Percentiles rank a stretch among this genome's conserved stretches.
Evolutionary conservation across 2,888 invertebrate species (phyloP).

Genomic region (Dyspetes luteomarginatus): DNA sequence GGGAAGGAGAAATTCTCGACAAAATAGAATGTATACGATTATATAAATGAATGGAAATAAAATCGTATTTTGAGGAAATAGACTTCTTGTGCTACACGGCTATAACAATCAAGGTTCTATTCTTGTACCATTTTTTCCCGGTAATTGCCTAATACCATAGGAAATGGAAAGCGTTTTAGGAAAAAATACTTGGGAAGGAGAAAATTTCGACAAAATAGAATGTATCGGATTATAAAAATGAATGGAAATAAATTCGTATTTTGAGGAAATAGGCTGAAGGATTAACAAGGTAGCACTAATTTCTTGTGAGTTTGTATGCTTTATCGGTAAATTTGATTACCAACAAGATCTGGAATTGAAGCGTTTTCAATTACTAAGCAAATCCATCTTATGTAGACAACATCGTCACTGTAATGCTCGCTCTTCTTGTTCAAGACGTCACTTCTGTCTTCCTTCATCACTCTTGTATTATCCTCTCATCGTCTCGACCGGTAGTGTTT

Average conservation of each 20-base stretch:
- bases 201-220: too few species aligned
- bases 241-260: too few species aligned
- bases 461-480: slow-evolving; percentile 36
- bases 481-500: slow-evolving; percentile 23
- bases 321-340: background rate
- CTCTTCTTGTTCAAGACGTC: background rate
- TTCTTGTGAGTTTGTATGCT: background rate
- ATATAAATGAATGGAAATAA: too few species aligned
- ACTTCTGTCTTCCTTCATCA: slow-evolving; percentile 35
- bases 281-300: background rate
- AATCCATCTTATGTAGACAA: background rate
- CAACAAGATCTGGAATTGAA: background rate
- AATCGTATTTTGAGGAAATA: too few species aligned
- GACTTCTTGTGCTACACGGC: background rate
- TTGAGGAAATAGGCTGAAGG: too few species aligned
- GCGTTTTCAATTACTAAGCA: background rate
- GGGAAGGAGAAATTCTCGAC: too few species aligned
- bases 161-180: background rate
- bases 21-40: too few species aligned
- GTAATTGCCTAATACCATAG: background rate
- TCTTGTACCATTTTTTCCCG: background rate
- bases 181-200: too few species aligned
- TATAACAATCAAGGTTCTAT: background rate
- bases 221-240: too few species aligned
- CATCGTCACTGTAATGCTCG: slow-evolving; percentile 14